phyloP scores from a whole-genome alignment of 2,888 invertebrate genomes.

The Rhamnusium bicolor region DNA sequence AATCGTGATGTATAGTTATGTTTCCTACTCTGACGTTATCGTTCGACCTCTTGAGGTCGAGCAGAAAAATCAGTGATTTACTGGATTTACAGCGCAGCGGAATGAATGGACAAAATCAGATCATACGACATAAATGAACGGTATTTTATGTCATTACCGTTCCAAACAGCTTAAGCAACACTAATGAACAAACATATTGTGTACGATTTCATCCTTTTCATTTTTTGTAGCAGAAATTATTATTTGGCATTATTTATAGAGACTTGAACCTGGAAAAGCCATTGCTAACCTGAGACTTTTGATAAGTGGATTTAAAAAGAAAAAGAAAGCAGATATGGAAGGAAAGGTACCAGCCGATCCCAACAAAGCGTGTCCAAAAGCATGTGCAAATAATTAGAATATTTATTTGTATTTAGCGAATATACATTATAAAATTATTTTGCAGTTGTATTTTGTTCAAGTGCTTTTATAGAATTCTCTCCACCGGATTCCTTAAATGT shows the following conservation, averaged over 20 bases:
- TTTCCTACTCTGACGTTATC: too few species aligned
- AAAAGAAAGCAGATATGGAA: slow-evolving; percentile 60
- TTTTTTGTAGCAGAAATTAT: too few species aligned
- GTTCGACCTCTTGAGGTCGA: too few species aligned
- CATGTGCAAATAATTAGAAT: slow-evolving; percentile 2
- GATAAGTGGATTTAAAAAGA: slow-evolving; percentile 71
- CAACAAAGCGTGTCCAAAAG: slow-evolving; percentile 44
- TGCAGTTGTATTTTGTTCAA: slow-evolving; percentile 40
- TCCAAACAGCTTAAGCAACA: too few species aligned
- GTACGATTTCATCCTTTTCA: too few species aligned
- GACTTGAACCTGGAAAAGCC: slow-evolving; percentile 62
- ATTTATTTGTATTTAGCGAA: slow-evolving; percentile 23
- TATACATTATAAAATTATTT: slow-evolving; percentile 30
- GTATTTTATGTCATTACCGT: too few species aligned
- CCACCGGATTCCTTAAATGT: slow-evolving; percentile 61
- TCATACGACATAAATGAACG: too few species aligned
- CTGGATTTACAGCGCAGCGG: too few species aligned
- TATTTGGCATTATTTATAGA: slow-evolving; percentile 45
- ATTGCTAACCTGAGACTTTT: slow-evolving; percentile 77
- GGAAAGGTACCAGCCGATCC: slow-evolving; percentile 52
- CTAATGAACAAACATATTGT: too few species aligned
- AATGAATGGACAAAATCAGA: too few species aligned
- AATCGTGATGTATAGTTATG: too few species aligned
- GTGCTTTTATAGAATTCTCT: slow-evolving; percentile 47
- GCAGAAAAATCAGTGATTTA: too few species aligned